Conservation (phyloP, 1,140 invertebrate species). For the Galendromus occidentalis region DNA sequence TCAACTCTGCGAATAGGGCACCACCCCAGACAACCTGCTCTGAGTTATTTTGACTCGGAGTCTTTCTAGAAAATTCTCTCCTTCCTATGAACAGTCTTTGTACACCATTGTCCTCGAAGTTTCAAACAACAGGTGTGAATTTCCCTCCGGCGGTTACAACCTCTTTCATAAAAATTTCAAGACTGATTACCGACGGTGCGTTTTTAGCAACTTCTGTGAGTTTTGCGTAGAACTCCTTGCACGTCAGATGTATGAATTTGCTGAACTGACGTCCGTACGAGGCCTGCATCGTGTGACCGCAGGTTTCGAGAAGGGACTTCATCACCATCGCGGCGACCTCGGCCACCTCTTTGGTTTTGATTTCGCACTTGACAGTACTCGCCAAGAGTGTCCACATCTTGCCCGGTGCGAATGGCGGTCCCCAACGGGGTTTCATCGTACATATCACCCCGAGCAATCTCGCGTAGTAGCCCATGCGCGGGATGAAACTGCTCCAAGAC, state of each 20-base stretch:
- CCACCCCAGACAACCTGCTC: no score
- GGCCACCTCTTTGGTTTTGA: background rate
- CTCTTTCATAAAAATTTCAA: background rate
- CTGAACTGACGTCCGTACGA: background rate
- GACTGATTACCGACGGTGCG: background rate
- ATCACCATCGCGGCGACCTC: constrained; percentile 4
- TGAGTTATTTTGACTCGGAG: no score
- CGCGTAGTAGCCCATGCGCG: background rate
- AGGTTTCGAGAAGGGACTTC: background rate
- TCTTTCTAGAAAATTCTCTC: no score
- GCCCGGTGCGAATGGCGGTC: background rate
- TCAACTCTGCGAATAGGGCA: no score
- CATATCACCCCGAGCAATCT: background rate
- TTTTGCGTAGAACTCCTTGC: background rate
- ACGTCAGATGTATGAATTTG: background rate
- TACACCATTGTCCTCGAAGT: no score
- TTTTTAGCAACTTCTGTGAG: background rate
- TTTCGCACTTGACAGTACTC: background rate
- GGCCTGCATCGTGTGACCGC: background rate
- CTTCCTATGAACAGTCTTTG: no score
- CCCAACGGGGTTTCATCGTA: background rate
- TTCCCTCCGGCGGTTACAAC: background rate
- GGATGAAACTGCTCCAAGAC: background rate
- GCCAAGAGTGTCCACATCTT: background rate
- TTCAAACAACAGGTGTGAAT: background rate